Conservation (phyloP, 37 sponge, comb jelly and placozoan species). For the Haliclona indistincta region DNA sequence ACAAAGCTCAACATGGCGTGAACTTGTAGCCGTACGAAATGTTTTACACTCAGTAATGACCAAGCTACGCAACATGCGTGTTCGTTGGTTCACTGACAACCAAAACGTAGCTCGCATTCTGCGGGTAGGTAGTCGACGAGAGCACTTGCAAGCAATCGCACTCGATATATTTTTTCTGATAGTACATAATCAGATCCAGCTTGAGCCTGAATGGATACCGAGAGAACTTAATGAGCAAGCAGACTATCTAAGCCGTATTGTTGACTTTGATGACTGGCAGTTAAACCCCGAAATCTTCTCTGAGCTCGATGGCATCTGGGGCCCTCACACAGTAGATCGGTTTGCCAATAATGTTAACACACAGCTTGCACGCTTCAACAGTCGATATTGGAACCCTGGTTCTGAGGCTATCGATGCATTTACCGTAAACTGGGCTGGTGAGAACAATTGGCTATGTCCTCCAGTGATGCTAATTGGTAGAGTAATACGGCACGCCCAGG, state of each 20-base stretch:
- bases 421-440: background rate
- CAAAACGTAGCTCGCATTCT: background rate
- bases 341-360: no score
- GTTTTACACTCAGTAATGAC: background rate
- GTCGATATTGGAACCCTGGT: no score
- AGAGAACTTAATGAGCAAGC: background rate
- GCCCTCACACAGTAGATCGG: no score
- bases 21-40: background rate
- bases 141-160: background rate
- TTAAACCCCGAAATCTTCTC: no score
- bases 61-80: background rate
- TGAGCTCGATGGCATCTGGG: no score
- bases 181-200: background rate
- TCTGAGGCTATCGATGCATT: background rate
- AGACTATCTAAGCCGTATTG: no score
- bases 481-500: background rate
- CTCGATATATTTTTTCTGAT: background rate
- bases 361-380: no score
- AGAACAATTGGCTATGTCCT: background rate
- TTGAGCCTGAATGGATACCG: constrained; percentile 1
- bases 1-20: background rate
- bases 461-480: background rate
- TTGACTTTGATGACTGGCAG: background rate
- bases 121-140: background rate
- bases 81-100: constrained; percentile 11